phyloP scores from a whole-genome alignment of 2,113 vertebrate species.

The Ondatra zibethicus region DNA sequence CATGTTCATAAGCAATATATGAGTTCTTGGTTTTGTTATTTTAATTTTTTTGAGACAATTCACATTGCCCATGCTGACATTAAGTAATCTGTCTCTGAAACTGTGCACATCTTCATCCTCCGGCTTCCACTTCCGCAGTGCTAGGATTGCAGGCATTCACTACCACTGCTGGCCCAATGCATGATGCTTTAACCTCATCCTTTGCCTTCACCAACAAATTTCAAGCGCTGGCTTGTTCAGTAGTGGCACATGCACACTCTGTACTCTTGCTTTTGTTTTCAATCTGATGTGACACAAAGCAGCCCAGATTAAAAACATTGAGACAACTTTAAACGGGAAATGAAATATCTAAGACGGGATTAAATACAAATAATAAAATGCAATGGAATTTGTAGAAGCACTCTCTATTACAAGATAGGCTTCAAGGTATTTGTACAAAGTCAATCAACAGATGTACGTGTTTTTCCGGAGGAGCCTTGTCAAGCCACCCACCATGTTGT shows the following conservation, averaged over 20 bases:
- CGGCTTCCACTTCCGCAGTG: background rate
- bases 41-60: background rate
- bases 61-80: background rate
- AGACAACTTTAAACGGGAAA: constrained; percentile 35
- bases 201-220: background rate
- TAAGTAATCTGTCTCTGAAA: background rate
- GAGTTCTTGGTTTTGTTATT: background rate
- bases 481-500: background rate
- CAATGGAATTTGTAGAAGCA: background rate
- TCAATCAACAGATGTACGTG: background rate
- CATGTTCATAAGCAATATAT: background rate
- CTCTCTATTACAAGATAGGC: background rate
- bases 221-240: background rate
- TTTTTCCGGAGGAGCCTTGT: background rate
- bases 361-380: constrained; percentile 42
- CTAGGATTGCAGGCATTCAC: background rate
- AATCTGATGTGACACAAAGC: constrained; percentile 40
- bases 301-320: constrained; percentile 1
- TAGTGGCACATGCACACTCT: background rate
- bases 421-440: background rate
- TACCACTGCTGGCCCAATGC: too few species aligned
- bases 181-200: background rate
- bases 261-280: background rate
- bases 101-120: background rate
- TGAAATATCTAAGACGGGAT: background rate